Evolutionary conservation across 2,797 vertebrate species (phyloP).

Genomic region (Tapirus indicus): DNA sequence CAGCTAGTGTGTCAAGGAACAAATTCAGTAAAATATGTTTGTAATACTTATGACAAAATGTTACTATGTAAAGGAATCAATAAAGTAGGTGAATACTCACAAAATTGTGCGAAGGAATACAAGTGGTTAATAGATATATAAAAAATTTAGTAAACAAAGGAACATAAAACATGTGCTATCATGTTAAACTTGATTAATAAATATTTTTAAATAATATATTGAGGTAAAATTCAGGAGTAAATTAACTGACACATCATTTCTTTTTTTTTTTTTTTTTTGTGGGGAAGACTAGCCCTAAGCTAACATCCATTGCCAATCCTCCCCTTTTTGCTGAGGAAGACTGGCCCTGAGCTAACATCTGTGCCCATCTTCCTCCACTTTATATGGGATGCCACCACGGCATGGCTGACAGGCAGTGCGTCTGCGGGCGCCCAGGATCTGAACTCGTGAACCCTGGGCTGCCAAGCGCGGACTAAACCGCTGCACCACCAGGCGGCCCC

Average conservation of each 20-base stretch:
- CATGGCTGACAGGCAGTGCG: too few species aligned
- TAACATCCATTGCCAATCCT: too few species aligned
- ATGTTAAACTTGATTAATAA: slow-evolving; percentile 38
- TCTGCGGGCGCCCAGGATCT: too few species aligned
- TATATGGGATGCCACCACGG: too few species aligned
- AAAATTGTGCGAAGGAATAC: background rate
- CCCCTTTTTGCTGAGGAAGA: too few species aligned
- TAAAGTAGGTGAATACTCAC: background rate
- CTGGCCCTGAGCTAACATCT: too few species aligned
- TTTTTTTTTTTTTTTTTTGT: too few species aligned
- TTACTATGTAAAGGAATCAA: background rate
- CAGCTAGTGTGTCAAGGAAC: background rate
- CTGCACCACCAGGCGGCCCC: too few species aligned
- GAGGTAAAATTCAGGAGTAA: background rate
- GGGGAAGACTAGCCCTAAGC: too few species aligned
- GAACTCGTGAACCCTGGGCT: too few species aligned
- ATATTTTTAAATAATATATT: slow-evolving; percentile 38
- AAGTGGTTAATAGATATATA: background rate
- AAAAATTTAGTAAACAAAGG: background rate
- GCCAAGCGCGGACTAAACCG: too few species aligned
- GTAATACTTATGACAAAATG: background rate
- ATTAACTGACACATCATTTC: background rate
- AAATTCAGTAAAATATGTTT: background rate
- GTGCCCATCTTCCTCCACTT: too few species aligned
- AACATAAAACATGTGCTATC: background rate